Conservation (phyloP, 2,888 invertebrate species). For the Drosophila cyrtoloma region DNA sequence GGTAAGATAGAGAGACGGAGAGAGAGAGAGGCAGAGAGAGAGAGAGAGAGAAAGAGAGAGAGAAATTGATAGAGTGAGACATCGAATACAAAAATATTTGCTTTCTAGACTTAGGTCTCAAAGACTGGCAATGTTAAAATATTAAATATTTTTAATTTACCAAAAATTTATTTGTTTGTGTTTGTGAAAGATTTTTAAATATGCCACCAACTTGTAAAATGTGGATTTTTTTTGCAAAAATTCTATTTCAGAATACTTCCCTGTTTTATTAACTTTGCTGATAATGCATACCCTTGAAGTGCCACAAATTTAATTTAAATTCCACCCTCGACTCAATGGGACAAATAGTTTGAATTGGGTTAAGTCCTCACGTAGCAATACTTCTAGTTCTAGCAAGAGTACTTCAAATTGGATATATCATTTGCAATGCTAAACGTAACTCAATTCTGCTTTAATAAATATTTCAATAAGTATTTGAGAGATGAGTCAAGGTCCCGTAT, state of each 20-base stretch:
- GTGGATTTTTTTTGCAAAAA: neutral
- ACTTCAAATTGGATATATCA: slow-evolving; percentile 18
- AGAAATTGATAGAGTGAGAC: neutral
- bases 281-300: neutral
- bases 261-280: neutral
- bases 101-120: too few species aligned
- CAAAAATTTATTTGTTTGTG: neutral
- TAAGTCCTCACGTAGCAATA: slow-evolving; percentile 10
- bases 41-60: neutral
- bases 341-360: neutral
- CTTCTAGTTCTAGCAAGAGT: neutral
- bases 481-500: slow-evolving; percentile 21
- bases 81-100: neutral
- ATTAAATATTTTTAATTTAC: neutral
- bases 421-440: slow-evolving; percentile 31
- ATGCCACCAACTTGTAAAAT: neutral
- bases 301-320: slow-evolving; percentile 23
- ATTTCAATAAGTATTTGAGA: slow-evolving; percentile 49
- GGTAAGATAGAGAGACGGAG: neutral
- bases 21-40: neutral
- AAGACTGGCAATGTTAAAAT: neutral
- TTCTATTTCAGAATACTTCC: neutral
- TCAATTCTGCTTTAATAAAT: slow-evolving; percentile 49
- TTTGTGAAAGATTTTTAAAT: neutral
- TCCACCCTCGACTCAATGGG: slow-evolving; percentile 1